Base-by-base conservation (phyloP, 2,888 invertebrate genomes). In the Chorisops tibialis region DNA sequence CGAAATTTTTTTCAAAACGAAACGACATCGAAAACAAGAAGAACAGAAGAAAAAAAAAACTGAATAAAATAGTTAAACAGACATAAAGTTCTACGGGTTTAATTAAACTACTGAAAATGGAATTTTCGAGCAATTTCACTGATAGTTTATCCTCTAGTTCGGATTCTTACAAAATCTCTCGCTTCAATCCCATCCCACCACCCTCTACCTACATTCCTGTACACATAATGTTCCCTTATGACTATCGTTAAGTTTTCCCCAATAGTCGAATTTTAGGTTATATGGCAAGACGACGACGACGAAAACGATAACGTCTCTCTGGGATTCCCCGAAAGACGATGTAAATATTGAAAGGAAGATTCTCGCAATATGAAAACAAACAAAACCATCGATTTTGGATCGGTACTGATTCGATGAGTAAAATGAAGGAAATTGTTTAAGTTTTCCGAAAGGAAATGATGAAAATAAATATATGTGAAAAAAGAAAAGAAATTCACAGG, bases 71-170 rank as follows among this genome's bases (percentile, higher is more conserved):
- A 30, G 30, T 30, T 30, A 30, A 30, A 30, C 30, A 43, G 4
- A 56, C 56, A 56, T 22, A 45, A 56, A 43, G 7, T 24, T 5
- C 56, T 24, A 30, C 16, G 43, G 43, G 56, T 56, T 56, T 56
- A 56, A 56, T 56, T 56, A 56, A 43, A 56, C 56, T 43, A 56
- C 45, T 56, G 56, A 43, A 43, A 56, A 56, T 56, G 56, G 56
- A 56, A n/a, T 56, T 56, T 56, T 56, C 56, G 14, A 56, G 43
- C 56, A 43, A 56, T 56, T 56, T 56, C 43, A 41, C 45, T 43
- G 43, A 56, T 43, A 56, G 56, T 56, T 56, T 56, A 30, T 35
- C 14, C 16, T n/a, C 41, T 12, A 12, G 7, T 41, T 41, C 41
- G 37, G 12, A 11, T 41, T 16, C 3, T 14, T 7, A 4, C 2